Evolutionary conservation across 2,797 vertebrate species (phyloP).

Genomic region (Liasis olivaceus): DNA sequence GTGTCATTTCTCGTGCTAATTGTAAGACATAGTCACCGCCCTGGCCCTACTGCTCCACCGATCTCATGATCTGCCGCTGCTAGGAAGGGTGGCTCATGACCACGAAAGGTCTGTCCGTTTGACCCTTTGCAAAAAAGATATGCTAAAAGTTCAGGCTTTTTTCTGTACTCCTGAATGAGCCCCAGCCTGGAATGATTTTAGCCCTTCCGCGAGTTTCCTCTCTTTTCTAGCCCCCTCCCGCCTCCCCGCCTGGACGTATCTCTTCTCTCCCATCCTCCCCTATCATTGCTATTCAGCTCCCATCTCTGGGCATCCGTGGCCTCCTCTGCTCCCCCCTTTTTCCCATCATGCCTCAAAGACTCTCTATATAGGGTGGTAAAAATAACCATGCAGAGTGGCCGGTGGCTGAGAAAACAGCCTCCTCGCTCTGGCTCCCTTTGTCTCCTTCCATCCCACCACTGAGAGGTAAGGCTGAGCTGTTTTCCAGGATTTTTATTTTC

Average conservation of each 20-base stretch:
- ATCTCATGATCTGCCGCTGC: no score
- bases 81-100: no score
- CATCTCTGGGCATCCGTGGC: background rate
- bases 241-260: background rate
- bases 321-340: background rate
- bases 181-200: background rate
- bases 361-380: conserved; percentile 71
- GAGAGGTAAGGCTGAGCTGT: conserved; percentile 32
- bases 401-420: conserved; percentile 37
- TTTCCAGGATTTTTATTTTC: no score
- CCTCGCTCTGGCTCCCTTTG: background rate
- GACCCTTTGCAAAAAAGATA: no score
- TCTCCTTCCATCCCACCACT: background rate
- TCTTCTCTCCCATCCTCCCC: background rate
- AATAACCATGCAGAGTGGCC: conserved; percentile 59
- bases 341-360: conserved; percentile 2
- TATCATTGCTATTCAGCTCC: background rate
- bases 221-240: background rate
- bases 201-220: background rate
- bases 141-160: no score
- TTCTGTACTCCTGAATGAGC: background rate
- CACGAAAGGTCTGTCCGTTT: no score
- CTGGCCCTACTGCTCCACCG: no score
- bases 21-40: no score
- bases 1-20: no score